Evolutionary conservation across 2,888 invertebrate genomes (phyloP), one percentile per base, ranked within the genome.

Genomic region (Chironomus tentans): DNA sequence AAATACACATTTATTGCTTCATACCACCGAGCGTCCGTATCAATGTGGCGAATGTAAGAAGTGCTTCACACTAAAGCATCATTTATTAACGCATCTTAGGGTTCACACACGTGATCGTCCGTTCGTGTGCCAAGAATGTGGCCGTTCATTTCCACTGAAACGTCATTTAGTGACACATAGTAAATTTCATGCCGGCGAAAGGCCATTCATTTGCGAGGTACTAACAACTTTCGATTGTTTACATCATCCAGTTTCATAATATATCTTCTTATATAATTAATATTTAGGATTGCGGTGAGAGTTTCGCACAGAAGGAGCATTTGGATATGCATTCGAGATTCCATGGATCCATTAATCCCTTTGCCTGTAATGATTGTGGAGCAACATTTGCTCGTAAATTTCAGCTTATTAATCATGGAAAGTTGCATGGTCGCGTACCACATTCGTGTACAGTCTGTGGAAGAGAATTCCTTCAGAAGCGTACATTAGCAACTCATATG

Each of bases 271-370:
- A n/a, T n/a, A n/a, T n/a, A n/a, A n/a, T n/a, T n/a, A n/a, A n/a
- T 38, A 10, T 38, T 28, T n/a, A 84, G 85, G 92, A 95, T 78
- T 98, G 98, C 81, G 92, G 91, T 3, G 98, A 98, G 84, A 94
- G 95, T 77, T 96, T 95, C 84, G 93, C 94, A 12, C 90, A 95
- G 78, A 90, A 94, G 82, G 95, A 95, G 83, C 95, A 95, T 79
- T 80, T 85, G 76, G 85, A 86, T 78, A 86, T 85, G 85, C 85
- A 85, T 82, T 85, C 85, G 78, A 81, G 95, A 78, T 95, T 95
- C 85, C 96, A 97, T 84, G 96, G 95, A n/a, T 97, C 97, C 6
- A 90, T 97, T 80, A 94, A 95, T 81, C 97, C 98, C 12, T 98
- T 97, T 85, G 92, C 92, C 79, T 98, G 98, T 84, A 89, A 91